A percentile compares a stretch with the other conserved stretches of the same genome.
These are phyloP conservation scores for Tiphia femorata DNA, from an alignment of 2,888 invertebrate species.

Conservation along the genomic window DNA sequence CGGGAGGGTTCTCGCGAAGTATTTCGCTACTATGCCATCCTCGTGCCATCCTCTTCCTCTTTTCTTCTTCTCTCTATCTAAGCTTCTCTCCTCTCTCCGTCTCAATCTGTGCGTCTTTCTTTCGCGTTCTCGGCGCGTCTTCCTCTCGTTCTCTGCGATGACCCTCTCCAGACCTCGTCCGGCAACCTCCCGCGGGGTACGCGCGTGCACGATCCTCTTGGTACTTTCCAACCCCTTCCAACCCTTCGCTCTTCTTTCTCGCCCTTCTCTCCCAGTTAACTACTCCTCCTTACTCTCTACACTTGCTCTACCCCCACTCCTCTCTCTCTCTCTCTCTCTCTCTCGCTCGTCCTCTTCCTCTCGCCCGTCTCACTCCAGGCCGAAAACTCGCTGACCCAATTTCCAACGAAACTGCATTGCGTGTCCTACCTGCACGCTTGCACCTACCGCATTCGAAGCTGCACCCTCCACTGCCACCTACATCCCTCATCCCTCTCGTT, in stretches of 20 bases:
- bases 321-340: constrained; percentile 2
- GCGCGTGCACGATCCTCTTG: constrained; percentile 24
- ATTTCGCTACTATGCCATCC: background rate
- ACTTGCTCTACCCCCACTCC: background rate
- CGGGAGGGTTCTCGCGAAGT: background rate
- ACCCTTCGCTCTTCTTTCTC: constrained; percentile 3
- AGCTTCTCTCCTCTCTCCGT: background rate
- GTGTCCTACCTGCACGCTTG: constrained; percentile 51
- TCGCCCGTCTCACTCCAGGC: constrained; percentile 34
- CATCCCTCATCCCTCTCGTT: background rate
- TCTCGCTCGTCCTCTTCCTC: constrained; percentile 1
- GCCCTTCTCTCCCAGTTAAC: background rate
- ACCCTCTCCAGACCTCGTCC: constrained; percentile 34
- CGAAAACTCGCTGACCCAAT: constrained; percentile 59
- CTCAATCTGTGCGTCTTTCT: background rate
- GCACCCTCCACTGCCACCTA: constrained; percentile 7
- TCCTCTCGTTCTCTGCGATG: constrained; percentile 9
- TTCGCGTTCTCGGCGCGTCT: background rate
- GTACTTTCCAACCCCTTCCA: constrained; percentile 5
- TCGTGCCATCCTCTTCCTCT: background rate
- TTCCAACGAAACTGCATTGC: constrained; percentile 54
- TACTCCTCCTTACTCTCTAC: constrained; percentile 3
- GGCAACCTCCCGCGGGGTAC: constrained; percentile 26
- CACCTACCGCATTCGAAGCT: constrained; percentile 51
- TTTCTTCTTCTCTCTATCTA: background rate